Conservation (phyloP, 1,140 invertebrate genomes). For the Bactericera cockerelli region DNA sequence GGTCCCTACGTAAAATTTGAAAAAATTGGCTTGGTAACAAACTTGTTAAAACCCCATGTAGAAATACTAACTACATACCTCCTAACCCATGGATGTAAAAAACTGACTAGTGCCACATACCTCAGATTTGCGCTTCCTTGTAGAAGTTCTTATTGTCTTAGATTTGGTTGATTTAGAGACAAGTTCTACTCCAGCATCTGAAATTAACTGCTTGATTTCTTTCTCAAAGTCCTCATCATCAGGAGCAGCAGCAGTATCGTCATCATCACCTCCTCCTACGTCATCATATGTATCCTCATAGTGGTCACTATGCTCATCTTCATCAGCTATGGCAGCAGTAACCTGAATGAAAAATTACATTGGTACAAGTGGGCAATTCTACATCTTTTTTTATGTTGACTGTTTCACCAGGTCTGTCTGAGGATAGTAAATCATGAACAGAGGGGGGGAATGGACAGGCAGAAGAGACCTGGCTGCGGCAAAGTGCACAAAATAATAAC, state of each 20-base stretch:
- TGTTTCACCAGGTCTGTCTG: background rate
- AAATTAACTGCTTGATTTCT: conserved; percentile 4
- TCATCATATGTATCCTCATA: background rate
- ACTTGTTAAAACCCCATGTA: too few species aligned
- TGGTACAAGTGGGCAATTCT: background rate
- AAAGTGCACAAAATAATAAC: too few species aligned
- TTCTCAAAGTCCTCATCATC: conserved; percentile 7
- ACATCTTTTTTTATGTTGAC: background rate
- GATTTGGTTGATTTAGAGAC: background rate
- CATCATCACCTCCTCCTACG: background rate
- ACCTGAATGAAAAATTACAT: conserved; percentile 6
- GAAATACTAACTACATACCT: too few species aligned
- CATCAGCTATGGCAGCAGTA: background rate
- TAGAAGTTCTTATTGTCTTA: background rate
- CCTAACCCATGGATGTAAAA: too few species aligned
- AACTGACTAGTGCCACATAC: too few species aligned
- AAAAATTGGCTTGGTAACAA: too few species aligned
- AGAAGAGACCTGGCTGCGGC: too few species aligned
- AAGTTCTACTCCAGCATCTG: background rate
- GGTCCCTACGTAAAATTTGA: too few species aligned
- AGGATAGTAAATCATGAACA: too few species aligned
- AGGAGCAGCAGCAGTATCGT: too few species aligned
- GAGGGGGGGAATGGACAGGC: too few species aligned
- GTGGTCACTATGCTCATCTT: conserved; percentile 1
- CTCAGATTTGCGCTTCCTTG: conserved; percentile 2